A percentile compares a stretch with the other conserved stretches of the same genome.
These are phyloP conservation scores for Chunga burmeisteri DNA, from an alignment of 2,113 vertebrate species.

Conservation along the genomic window DNA sequence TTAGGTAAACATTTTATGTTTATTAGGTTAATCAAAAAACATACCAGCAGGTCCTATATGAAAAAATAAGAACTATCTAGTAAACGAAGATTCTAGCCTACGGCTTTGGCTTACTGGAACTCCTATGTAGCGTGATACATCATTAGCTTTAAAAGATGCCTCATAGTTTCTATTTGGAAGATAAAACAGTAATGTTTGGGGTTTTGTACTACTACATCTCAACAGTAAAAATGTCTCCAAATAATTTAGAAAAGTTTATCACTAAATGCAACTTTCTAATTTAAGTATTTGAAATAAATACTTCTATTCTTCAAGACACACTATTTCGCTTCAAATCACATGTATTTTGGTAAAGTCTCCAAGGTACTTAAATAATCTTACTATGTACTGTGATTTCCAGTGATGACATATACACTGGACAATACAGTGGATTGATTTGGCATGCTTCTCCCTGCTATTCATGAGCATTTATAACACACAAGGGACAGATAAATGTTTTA, in stretches of 20 bases:
- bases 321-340: neutral
- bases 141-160: neutral
- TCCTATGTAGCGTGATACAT: neutral
- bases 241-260: neutral
- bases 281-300: neutral
- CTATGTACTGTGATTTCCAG: neutral
- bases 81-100: neutral
- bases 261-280: neutral
- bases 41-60: neutral
- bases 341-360: neutral
- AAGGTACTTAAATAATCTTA: neutral
- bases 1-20: neutral
- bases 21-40: neutral
- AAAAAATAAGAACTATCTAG: neutral
- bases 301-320: neutral
- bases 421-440: neutral
- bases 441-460: neutral
- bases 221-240: neutral
- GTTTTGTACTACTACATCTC: neutral
- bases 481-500: neutral
- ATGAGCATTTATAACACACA: neutral
- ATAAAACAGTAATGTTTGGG: neutral
- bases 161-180: neutral
- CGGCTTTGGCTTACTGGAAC: neutral
- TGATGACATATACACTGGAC: neutral